These are phyloP conservation scores for Eilema griseolum DNA, from an alignment of 2,888 invertebrate species.

Conservation along the genomic window DNA sequence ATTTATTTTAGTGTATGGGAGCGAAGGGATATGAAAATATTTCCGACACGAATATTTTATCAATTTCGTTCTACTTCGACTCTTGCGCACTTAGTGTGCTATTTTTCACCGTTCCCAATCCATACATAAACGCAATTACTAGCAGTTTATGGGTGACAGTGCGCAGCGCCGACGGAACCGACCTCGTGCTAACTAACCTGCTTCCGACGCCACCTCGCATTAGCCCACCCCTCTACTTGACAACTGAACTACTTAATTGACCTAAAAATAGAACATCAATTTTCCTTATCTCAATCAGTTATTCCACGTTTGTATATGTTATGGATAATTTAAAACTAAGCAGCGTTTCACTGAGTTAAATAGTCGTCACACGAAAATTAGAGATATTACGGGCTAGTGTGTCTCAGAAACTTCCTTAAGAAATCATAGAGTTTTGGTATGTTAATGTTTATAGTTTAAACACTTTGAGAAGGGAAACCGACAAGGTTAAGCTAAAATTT, in stretches of 20 bases:
- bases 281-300: constrained; percentile 17
- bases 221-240: constrained; percentile 47
- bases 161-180: constrained; percentile 51
- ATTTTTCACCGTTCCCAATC: constrained; percentile 59
- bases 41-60: not conserved
- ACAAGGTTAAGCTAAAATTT: constrained; percentile 4
- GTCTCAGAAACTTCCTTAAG: not conserved
- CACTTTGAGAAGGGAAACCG: not conserved
- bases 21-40: not conserved
- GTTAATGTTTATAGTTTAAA: not conserved
- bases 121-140: constrained; percentile 55
- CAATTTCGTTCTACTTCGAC: not conserved
- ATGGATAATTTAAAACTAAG: constrained; percentile 11
- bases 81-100: constrained; percentile 38
- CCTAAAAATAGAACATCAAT: constrained; percentile 32
- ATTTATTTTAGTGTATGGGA: not conserved
- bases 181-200: constrained; percentile 54
- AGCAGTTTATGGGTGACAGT: constrained; percentile 54
- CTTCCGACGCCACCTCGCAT: constrained; percentile 40
- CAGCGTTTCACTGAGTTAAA: constrained; percentile 5
- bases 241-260: constrained; percentile 46
- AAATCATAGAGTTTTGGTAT: not conserved
- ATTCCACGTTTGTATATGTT: not conserved
- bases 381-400: constrained; percentile 16
- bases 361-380: not conserved